Percentiles rank a stretch among this genome's conserved stretches.
Conservation (phyloP, 2,797 vertebrate species). For the Apodemus agrarius region DNA sequence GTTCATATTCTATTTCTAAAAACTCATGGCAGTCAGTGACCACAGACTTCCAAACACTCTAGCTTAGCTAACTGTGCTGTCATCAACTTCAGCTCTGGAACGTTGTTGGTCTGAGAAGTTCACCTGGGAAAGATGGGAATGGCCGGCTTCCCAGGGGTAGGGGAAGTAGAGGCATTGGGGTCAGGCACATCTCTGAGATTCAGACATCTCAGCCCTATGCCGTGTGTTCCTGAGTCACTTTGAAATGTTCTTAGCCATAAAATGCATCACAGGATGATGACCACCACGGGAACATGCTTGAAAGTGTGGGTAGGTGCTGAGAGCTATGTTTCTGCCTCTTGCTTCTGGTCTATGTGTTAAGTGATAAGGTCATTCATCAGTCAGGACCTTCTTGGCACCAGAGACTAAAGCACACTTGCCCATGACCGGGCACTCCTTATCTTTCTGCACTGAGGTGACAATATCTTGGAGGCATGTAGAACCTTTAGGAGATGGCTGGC, state of each 20-base stretch:
- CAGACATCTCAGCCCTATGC: not conserved
- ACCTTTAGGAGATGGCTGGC: not conserved
- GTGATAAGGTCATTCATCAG: not conserved
- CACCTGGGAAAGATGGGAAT: not conserved
- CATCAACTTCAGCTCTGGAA: constrained; percentile 22
- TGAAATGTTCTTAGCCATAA: not conserved
- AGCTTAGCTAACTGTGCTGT: not conserved
- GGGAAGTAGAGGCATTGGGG: too few species aligned
- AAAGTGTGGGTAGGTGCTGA: too few species aligned
- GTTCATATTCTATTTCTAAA: not conserved
- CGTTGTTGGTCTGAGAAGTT: not conserved
- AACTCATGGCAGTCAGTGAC: not conserved
- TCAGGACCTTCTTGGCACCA: too few species aligned
- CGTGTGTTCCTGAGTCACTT: not conserved
- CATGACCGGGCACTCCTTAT: not conserved
- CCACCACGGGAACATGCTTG: not conserved
- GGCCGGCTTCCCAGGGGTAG: not conserved
- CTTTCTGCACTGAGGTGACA: not conserved
- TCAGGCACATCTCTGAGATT: not conserved
- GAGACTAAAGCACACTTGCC: not conserved
- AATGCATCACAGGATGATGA: not conserved
- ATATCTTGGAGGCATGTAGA: not conserved
- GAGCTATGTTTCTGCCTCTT: not conserved
- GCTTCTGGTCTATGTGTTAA: not conserved
- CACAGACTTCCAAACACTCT: not conserved